A percentile compares a stretch with the other conserved stretches of the same genome.
These are phyloP conservation scores for Hexactinellida sp. DNA, from an alignment of 37 sponge, comb jelly and placozoan species.

Conservation along the genomic window DNA sequence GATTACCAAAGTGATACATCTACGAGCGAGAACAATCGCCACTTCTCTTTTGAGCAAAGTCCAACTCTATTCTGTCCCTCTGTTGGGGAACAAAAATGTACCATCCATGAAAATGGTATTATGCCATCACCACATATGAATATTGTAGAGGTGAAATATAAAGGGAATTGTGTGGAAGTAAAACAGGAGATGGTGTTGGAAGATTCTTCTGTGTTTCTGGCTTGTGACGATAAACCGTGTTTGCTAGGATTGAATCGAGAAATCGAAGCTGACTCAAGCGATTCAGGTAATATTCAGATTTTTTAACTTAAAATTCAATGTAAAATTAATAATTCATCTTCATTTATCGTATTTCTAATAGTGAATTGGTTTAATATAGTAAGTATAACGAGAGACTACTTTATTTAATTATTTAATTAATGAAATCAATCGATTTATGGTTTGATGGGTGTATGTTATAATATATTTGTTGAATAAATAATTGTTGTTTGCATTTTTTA, in stretches of 20 bases:
- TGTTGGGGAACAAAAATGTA: neutral
- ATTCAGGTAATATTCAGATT: neutral
- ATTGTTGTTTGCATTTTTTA: too few relatives aligned
- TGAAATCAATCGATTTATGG: too few relatives aligned
- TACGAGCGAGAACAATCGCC: neutral
- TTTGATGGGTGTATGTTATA: too few relatives aligned
- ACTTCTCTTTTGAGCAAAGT: conserved; percentile 5
- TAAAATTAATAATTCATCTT: neutral
- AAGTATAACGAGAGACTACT: too few relatives aligned
- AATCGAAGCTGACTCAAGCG: neutral
- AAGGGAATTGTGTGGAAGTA: neutral
- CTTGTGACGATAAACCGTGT: neutral
- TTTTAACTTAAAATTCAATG: neutral
- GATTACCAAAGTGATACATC: conserved; percentile 12
- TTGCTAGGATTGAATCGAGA: neutral
- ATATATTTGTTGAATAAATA: too few relatives aligned
- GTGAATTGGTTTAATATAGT: too few relatives aligned
- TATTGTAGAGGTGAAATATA: neutral
- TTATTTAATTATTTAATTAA: too few relatives aligned
- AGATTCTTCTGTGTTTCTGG: neutral
- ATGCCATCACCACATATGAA: neutral
- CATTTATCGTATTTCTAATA: neutral
- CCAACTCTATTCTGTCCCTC: neutral
- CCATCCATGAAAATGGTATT: neutral
- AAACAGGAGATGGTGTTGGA: neutral